Percentiles rank a stretch among this genome's conserved stretches.
Conservation (phyloP, 2,113 vertebrate species). For the Numida meleagris region DNA sequence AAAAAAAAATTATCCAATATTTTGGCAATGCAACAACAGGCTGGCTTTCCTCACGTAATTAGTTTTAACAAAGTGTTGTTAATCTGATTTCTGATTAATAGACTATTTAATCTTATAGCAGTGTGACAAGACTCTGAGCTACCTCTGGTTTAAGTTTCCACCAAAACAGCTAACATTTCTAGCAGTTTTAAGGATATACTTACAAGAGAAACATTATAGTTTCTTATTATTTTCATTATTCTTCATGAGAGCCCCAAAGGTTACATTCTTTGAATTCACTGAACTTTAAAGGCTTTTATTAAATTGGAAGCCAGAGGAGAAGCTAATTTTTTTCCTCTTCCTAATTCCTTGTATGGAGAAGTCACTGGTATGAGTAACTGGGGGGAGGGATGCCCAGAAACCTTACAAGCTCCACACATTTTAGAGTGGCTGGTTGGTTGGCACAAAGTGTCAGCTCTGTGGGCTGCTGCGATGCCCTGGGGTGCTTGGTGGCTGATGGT, state of each 20-base stretch:
- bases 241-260: slow-evolving; percentile 10
- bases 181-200: not conserved
- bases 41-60: slow-evolving; percentile 52
- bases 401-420: not conserved
- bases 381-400: not conserved
- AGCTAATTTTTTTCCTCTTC: not conserved
- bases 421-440: not conserved
- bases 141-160: not conserved
- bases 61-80: slow-evolving; percentile 44
- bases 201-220: not conserved
- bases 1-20: slow-evolving; percentile 14
- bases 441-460: not conserved
- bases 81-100: slow-evolving; percentile 64
- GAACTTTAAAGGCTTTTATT: slow-evolving; percentile 54
- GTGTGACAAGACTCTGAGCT: not conserved
- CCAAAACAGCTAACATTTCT: not conserved
- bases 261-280: slow-evolving; percentile 44
- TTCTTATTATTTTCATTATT: slow-evolving; percentile 2
- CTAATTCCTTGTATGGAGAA: slow-evolving; percentile 3
- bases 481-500: not conserved
- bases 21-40: slow-evolving; percentile 27
- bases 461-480: slow-evolving; percentile 14
- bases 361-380: not conserved
- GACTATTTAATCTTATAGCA: slow-evolving; percentile 28
- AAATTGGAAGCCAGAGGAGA: slow-evolving; percentile 23